Conservation (phyloP, 2,797 vertebrate genomes). For the Denticeps clupeoides region DNA sequence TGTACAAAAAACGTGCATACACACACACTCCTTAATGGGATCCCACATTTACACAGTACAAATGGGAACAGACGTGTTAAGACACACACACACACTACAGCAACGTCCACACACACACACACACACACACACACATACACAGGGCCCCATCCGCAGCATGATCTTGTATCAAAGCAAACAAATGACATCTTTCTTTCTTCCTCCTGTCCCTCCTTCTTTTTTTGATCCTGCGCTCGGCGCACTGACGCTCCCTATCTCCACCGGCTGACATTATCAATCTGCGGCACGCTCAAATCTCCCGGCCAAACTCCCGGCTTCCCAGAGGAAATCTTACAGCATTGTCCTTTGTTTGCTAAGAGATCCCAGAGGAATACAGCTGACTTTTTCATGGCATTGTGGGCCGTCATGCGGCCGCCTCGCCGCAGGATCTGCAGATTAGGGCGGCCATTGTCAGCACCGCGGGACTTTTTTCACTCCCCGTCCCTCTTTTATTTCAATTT, state of each 20-base stretch:
- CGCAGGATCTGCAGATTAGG: no score
- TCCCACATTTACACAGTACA: no score
- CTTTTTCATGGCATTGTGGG: slow-evolving; percentile 49
- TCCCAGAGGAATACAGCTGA: slow-evolving; percentile 35
- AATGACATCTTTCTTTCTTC: slow-evolving; percentile 57
- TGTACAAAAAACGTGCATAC: background rate
- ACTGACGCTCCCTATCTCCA: slow-evolving; percentile 68
- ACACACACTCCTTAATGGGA: background rate
- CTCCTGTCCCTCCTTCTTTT: slow-evolving; percentile 32
- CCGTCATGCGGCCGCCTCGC: slow-evolving; percentile 36
- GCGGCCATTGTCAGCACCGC: slow-evolving; percentile 20
- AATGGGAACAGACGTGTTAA: no score
- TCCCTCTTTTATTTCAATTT: no score
- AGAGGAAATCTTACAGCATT: slow-evolving; percentile 60
- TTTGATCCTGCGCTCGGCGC: slow-evolving; percentile 63
- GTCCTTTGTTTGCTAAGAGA: slow-evolving; percentile 65
- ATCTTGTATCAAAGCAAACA: slow-evolving; percentile 77
- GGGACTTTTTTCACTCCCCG: no score
- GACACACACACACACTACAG: background rate
- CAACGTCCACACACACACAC: slow-evolving; percentile 17
- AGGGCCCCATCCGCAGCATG: slow-evolving; percentile 27
- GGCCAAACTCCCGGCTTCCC: slow-evolving; percentile 56
- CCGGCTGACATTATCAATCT: slow-evolving; percentile 71
- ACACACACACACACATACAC: slow-evolving; percentile 25
- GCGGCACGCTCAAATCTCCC: slow-evolving; percentile 61